A percentile compares a stretch with the other conserved stretches of the same genome.
Evolutionary conservation across 2,113 vertebrate genomes (phyloP).

Genomic region (Phycodurus eques): DNA sequence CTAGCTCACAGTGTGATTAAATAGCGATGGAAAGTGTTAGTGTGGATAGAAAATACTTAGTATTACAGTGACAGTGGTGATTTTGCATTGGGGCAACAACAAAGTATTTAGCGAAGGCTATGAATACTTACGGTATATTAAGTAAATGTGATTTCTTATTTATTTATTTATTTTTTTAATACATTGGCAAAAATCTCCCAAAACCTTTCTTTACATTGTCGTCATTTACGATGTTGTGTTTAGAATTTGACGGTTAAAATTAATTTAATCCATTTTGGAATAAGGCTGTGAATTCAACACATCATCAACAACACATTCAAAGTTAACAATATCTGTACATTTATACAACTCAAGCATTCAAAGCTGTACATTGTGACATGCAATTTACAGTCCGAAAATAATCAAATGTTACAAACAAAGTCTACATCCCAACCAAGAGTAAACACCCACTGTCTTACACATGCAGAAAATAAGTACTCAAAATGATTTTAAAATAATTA

Average conservation of each 20-base stretch:
- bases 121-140: no score
- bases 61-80: no score
- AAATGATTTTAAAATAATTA: constrained; percentile 41
- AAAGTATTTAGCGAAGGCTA: no score
- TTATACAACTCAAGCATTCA: constrained; percentile 57
- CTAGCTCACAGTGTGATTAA: no score
- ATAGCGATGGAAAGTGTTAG: no score
- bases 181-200: no score
- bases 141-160: no score
- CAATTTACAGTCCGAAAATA: constrained; percentile 9
- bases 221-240: background rate
- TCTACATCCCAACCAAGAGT: constrained; percentile 13
- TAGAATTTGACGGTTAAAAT: background rate
- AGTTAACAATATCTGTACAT: constrained; percentile 52
- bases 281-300: background rate
- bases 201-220: no score
- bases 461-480: constrained; percentile 49
- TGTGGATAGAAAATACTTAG: no score
- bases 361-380: constrained; percentile 35
- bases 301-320: background rate
- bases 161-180: no score
- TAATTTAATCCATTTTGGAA: no score
- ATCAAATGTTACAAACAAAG: background rate
- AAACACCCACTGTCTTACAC: constrained; percentile 9
- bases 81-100: no score